Percentiles rank a stretch among this genome's conserved stretches.
Conservation (phyloP, 2,797 vertebrate species). For the Sebastes miniatus region DNA sequence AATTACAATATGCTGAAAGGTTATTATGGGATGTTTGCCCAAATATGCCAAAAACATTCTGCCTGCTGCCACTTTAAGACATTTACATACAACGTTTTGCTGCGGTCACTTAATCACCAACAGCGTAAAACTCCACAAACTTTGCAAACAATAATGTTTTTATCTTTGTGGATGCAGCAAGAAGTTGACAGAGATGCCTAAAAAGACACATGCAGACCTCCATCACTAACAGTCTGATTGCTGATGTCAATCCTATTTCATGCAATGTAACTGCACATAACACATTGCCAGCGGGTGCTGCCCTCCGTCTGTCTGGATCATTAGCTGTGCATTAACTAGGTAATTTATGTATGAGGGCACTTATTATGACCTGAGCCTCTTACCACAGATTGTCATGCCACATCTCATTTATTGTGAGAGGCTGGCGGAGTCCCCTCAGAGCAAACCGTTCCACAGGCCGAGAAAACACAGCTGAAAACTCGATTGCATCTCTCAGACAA, state of each 20-base stretch:
- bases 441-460: slow-evolving; percentile 12
- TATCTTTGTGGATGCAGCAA: background rate
- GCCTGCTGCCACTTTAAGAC: too few species aligned
- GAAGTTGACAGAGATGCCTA: background rate
- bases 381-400: slow-evolving; percentile 74
- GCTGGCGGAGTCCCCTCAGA: slow-evolving; percentile 51
- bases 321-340: slow-evolving; percentile 72
- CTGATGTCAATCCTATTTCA: slow-evolving; percentile 49
- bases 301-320: slow-evolving; percentile 62
- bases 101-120: background rate
- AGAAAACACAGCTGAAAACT: slow-evolving; percentile 35
- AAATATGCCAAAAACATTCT: too few species aligned
- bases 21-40: too few species aligned
- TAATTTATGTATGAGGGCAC: slow-evolving; percentile 77
- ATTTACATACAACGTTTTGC: background rate
- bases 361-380: slow-evolving; percentile 67
- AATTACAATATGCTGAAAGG: too few species aligned
- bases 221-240: slow-evolving; percentile 28
- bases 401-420: slow-evolving; percentile 70
- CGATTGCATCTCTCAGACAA: slow-evolving; percentile 63
- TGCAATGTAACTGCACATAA: slow-evolving; percentile 15
- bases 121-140: background rate
- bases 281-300: slow-evolving; percentile 18
- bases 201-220: background rate
- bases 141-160: background rate